A percentile compares a stretch with the other conserved stretches of the same genome.
phyloP scores from a whole-genome alignment of 2,113 vertebrate genomes.

The Tiliqua scincoides region DNA sequence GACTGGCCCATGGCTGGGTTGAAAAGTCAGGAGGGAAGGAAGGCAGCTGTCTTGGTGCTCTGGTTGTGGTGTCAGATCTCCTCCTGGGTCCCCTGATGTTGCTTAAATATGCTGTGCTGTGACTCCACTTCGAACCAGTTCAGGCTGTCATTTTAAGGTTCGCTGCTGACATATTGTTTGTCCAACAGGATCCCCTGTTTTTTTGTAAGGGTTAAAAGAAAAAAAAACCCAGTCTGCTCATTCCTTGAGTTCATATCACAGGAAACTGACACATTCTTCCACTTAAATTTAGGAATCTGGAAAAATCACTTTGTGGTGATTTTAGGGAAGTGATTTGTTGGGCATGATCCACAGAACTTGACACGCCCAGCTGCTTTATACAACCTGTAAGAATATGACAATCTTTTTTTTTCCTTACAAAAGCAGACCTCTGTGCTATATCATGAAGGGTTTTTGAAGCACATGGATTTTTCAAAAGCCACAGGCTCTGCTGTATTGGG shows the following conservation, averaged over 20 bases:
- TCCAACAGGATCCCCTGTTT: slow-evolving; percentile 5
- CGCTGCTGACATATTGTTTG: slow-evolving; percentile 15
- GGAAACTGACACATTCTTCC: slow-evolving; percentile 23
- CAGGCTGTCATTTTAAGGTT: not conserved
- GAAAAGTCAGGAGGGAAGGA: not conserved
- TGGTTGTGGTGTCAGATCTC: not conserved
- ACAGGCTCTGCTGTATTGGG: not conserved
- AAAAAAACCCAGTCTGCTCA: not conserved
- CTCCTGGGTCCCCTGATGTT: not conserved
- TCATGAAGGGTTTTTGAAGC: not conserved
- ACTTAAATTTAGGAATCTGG: not conserved
- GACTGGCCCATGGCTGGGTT: not conserved
- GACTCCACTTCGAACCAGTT: not conserved
- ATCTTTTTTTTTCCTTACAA: too few species aligned
- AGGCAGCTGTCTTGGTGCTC: not conserved
- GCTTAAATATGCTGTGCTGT: slow-evolving; percentile 9
- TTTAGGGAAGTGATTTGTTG: not conserved
- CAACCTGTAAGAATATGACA: not conserved
- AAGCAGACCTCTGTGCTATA: not conserved
- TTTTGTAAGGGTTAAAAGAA: not conserved
- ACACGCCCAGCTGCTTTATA: not conserved
- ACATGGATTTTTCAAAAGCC: too few species aligned
- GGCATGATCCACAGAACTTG: not conserved
- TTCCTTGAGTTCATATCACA: not conserved
- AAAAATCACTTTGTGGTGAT: not conserved